Percentiles rank a stretch among this genome's conserved stretches.
These are phyloP conservation scores for Sesamia inferens DNA, from an alignment of 2,888 invertebrate species.

Conservation along the genomic window DNA sequence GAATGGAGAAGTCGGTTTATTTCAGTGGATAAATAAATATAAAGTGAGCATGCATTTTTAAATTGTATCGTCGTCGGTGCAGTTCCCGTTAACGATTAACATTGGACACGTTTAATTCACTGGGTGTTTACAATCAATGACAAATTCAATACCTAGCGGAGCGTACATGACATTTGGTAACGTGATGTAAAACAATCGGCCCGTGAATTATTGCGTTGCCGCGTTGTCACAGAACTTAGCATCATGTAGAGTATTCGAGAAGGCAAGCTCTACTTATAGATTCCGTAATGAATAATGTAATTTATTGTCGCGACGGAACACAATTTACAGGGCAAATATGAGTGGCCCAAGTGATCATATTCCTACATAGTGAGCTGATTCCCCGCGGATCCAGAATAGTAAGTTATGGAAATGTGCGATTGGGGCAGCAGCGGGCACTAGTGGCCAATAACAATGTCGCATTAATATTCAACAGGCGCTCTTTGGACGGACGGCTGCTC, in stretches of 20 bases:
- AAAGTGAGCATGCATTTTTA: slow-evolving; percentile 48
- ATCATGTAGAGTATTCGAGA: slow-evolving; percentile 69
- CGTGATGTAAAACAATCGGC: slow-evolving; percentile 70
- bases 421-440: slow-evolving; percentile 89
- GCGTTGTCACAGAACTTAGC: slow-evolving; percentile 53
- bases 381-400: slow-evolving; percentile 89
- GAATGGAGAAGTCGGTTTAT: slow-evolving; percentile 56
- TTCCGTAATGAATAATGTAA: slow-evolving; percentile 81
- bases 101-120: slow-evolving; percentile 41
- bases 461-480: slow-evolving; percentile 90
- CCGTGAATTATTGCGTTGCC: slow-evolving; percentile 70
- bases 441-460: slow-evolving; percentile 90
- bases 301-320: slow-evolving; percentile 75
- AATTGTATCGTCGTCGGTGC: slow-evolving; percentile 39
- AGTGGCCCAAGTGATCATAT: slow-evolving; percentile 84
- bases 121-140: slow-evolving; percentile 51
- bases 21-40: slow-evolving; percentile 52
- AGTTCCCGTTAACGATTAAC: slow-evolving; percentile 41
- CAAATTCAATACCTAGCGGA: slow-evolving; percentile 35
- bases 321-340: slow-evolving; percentile 82
- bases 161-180: slow-evolving; percentile 67
- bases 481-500: slow-evolving; percentile 84
- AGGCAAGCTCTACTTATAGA: slow-evolving; percentile 71
- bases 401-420: slow-evolving; percentile 90
- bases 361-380: slow-evolving; percentile 86